These are phyloP conservation scores for Pocillopora grandis DNA, from an alignment of 92 coral and sea anemone species.

Conservation along the genomic window DNA sequence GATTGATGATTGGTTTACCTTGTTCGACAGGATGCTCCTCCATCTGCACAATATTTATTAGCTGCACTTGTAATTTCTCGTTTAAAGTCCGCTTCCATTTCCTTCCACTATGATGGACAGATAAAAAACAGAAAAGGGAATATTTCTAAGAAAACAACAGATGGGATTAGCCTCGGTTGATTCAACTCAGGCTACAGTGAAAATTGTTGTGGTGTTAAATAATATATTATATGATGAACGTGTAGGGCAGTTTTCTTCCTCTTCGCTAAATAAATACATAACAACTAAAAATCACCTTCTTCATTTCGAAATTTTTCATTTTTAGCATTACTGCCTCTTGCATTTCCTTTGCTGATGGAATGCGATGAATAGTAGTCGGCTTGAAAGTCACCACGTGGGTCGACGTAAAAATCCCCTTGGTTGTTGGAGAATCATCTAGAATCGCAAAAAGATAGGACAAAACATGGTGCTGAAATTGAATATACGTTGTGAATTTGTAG, in stretches of 20 bases:
- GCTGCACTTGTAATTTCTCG: neutral
- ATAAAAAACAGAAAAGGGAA: neutral
- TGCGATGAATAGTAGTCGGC: neutral
- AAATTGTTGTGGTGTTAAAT: neutral
- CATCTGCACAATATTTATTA: neutral
- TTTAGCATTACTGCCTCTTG: neutral
- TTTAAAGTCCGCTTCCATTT: neutral
- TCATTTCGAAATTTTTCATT: neutral
- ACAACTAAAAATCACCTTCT: neutral
- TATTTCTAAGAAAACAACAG: too few relatives aligned
- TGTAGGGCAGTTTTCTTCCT: neutral
- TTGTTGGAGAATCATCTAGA: neutral
- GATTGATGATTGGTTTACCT: neutral
- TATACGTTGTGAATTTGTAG: neutral
- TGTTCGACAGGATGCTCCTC: neutral
- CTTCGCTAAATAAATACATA: neutral
- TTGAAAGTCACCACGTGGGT: neutral
- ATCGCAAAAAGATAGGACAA: neutral
- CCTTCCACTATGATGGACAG: neutral
- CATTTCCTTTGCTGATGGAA: neutral
- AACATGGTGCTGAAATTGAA: neutral
- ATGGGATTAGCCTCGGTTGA: neutral
- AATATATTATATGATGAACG: neutral
- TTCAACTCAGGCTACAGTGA: neutral
- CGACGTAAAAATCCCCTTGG: neutral